Percentiles rank a stretch among this genome's conserved stretches.
These are phyloP conservation scores for Dasyprocta punctata DNA, from an alignment of 2,113 vertebrate genomes.

Conservation along the genomic window DNA sequence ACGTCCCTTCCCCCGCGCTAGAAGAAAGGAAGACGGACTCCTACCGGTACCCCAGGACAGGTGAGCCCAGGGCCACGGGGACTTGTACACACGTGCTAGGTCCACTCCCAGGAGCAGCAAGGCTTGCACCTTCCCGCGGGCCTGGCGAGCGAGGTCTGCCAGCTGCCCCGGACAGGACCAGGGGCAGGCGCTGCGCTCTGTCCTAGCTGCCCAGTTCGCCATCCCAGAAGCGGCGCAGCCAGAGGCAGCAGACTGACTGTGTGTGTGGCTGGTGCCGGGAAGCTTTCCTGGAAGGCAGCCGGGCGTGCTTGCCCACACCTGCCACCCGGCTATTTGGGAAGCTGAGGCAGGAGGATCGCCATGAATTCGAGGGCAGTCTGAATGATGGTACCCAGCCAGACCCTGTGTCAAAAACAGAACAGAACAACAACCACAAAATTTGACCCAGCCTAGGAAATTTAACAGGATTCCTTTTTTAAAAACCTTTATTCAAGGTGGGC, in stretches of 20 bases:
- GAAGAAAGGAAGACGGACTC: slow-evolving; percentile 97
- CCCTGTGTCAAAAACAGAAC: neutral
- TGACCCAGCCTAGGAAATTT: neutral
- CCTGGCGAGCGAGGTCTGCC: neutral
- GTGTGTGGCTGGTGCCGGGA: neutral
- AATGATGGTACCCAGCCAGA: neutral
- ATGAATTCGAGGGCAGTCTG: neutral
- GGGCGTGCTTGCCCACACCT: neutral
- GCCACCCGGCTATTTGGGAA: neutral
- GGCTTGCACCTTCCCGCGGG: neutral
- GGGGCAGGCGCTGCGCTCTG: too few species aligned
- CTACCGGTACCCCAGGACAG: slow-evolving; percentile 97
- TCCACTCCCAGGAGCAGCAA: neutral
- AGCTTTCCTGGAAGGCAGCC: neutral
- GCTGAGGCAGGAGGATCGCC: neutral
- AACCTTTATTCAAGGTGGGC: too few species aligned
- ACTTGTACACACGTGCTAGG: neutral
- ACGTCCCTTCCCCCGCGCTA: slow-evolving; percentile 95
- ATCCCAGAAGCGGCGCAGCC: neutral
- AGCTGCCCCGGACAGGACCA: neutral
- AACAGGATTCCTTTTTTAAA: neutral
- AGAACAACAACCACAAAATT: neutral
- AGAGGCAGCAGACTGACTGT: neutral
- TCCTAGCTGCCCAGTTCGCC: neutral
- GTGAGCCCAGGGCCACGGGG: slow-evolving; percentile 76